Percentiles rank a stretch among this genome's conserved stretches.
Evolutionary conservation across 2,113 vertebrate species (phyloP).

Genomic region (Chitala chitala): DNA sequence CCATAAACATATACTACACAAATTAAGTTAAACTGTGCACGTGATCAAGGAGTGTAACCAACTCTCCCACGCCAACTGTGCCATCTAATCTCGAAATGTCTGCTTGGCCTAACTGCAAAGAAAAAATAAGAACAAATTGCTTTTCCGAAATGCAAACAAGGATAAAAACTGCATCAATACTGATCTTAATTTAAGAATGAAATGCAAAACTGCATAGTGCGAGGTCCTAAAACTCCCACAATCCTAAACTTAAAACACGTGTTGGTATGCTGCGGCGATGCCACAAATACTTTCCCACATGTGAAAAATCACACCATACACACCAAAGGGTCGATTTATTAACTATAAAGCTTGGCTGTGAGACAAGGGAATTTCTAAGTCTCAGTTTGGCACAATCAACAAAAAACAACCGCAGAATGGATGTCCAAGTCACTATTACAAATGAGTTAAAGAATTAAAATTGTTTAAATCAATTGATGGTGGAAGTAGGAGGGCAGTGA

Average conservation of each 20-base stretch:
- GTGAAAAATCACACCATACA: too few species aligned
- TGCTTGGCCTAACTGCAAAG: slow-evolving; percentile 48
- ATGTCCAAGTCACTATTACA: too few species aligned
- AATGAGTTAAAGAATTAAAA: neutral
- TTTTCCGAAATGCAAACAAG: slow-evolving; percentile 45
- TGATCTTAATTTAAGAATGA: slow-evolving; percentile 54
- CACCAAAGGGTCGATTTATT: too few species aligned
- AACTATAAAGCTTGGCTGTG: too few species aligned
- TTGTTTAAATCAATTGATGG: neutral
- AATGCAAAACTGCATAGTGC: slow-evolving; percentile 47
- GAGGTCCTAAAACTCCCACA: slow-evolving; percentile 48
- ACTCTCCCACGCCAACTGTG: too few species aligned
- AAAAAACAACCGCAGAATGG: too few species aligned
- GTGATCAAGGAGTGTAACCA: too few species aligned
- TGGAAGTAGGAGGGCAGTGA: slow-evolving; percentile 29
- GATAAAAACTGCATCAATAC: slow-evolving; percentile 53
- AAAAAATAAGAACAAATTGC: slow-evolving; percentile 53
- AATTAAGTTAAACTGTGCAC: too few species aligned
- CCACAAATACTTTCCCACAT: slow-evolving; percentile 64
- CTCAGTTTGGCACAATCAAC: too few species aligned
- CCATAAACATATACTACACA: too few species aligned
- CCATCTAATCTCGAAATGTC: too few species aligned
- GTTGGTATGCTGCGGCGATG: slow-evolving; percentile 50
- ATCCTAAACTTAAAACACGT: slow-evolving; percentile 61
- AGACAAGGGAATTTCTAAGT: too few species aligned